Base-by-base conservation (phyloP, 1,140 invertebrate species). In the Calycopis cecrops region DNA sequence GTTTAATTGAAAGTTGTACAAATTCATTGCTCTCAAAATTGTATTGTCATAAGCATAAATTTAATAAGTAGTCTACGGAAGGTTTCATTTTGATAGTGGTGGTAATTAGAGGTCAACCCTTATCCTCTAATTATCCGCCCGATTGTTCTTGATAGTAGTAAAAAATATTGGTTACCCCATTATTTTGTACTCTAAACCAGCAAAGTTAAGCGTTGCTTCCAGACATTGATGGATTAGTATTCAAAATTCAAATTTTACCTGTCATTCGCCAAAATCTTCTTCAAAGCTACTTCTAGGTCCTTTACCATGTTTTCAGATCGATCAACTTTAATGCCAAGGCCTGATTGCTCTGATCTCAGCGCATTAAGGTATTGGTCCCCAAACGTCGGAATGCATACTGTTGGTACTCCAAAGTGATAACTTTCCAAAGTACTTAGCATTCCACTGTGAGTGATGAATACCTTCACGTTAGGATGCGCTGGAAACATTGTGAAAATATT, bases 361-460 rank as follows among this genome's bases (percentile, higher is more conserved):
- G 72, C 72, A 38, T 78, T 78, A 1, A 40, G 21, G 0, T 58
- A 59, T 44, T 78, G 92, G 61, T 94, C 92, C 6, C 77, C 85
- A 37, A 90, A 88, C 9, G 93, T 69, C 6, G 92, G 92, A 40
- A 93, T 82, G 16, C 87, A 90, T 35, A 93, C 69, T 18, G 93
- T 79, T 0, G 92, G 91, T 2, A 91, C 88, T 1, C 85, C 89
- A 28, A 85, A 87, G 35, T 90, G 87, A 9, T 92, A 61, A 0
- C 90, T 87, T 70, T 93, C 92, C 54, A 88, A 79, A 0, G 88
- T 76, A 21, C 91, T 91, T 9, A 92, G 76, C 9, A 90, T 73
- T 0, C 92, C 92, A 48, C 91, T 91, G 64, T 93, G 91, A 3
- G 90, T 91, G 14, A 93, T 90, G 60, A 93, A 93, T 2, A 91